phyloP scores from a whole-genome alignment of 1,140 invertebrate species.

The Pectinophora gossypiella region DNA sequence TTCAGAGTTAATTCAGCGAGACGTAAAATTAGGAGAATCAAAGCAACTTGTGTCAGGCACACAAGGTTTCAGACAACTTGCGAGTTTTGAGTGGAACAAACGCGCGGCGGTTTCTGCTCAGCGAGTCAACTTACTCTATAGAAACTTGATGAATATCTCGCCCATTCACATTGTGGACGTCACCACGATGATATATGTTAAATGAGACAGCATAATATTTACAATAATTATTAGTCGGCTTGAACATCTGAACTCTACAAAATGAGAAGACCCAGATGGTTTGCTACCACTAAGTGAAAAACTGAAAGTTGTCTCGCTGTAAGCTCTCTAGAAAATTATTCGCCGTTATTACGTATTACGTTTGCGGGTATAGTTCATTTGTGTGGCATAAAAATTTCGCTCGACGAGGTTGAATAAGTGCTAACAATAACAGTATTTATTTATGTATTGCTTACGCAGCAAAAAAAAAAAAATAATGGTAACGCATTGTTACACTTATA shows the following conservation, averaged over 20 bases:
- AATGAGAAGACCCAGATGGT: background rate
- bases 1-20: slow-evolving; percentile 35
- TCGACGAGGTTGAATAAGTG: too few species aligned
- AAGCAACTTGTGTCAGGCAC: slow-evolving; percentile 30
- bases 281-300: background rate
- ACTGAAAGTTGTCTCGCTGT: background rate
- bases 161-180: background rate
- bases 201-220: background rate
- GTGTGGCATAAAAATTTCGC: too few species aligned
- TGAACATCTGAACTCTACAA: background rate
- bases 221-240: background rate
- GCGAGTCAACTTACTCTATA: background rate
- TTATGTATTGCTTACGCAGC: too few species aligned
- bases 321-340: background rate
- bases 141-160: background rate
- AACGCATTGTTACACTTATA: too few species aligned
- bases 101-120: background rate
- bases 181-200: background rate
- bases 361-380: background rate
- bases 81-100: too few species aligned
- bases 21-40: slow-evolving; percentile 47
- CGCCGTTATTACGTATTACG: background rate
- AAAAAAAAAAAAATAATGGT: too few species aligned
- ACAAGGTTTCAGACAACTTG: background rate
- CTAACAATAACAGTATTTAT: too few species aligned